Base-by-base conservation (phyloP, 2,113 vertebrate genomes). In the Noturus placidus region DNA sequence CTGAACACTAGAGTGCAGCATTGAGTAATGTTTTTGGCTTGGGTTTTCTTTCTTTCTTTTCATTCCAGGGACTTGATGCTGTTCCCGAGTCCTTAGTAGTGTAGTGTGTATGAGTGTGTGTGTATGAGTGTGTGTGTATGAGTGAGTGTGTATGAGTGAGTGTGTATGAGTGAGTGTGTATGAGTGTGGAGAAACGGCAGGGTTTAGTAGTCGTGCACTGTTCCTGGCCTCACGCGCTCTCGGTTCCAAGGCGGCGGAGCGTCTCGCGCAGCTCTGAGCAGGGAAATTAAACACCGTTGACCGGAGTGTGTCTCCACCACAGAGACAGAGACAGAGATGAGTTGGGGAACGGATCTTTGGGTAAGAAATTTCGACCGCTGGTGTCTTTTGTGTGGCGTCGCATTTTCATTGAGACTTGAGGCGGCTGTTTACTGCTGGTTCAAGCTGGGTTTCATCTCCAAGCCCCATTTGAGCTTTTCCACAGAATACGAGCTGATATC, bases 281-380 rank as follows among this genome's bases (percentile, higher is more conserved):
- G 90, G 81, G 79, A 56, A 91, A 19, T 59, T n/a, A 57, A 57
- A 1, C 79, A 59, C 35, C 59, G 59, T 69, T 86, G 38, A 38
- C 67, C 30, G 89, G 87, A 87, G 70, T 22, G 78, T 2, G 5
- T 35, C 81, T 86, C 70, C 83, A 87, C 72, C 56, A 9, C 81
- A 72, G 54, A 80, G 10, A 17, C 81, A 72, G 54, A 80, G 10
- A 17, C 83, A 86, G 87, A 88, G 27, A 92, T 92, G 92, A 92
- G 92, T 83, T 92, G 92, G 92, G 92, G 92, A 89, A 92, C 91
- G 35, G 92, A 92, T 81, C 91, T 92, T 86, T 92, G 92, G 92
- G 92, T 92, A 87, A 92, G 92, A 72, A 25, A 63, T 69, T 79
- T 79, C 61, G 22, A 63, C 50, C 50, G 3, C 20, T 14, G 4